Evolutionary conservation across 2,797 vertebrate species (phyloP), one percentile per base, ranked within the genome.

Genomic region (Epinephelus malabaricus): DNA sequence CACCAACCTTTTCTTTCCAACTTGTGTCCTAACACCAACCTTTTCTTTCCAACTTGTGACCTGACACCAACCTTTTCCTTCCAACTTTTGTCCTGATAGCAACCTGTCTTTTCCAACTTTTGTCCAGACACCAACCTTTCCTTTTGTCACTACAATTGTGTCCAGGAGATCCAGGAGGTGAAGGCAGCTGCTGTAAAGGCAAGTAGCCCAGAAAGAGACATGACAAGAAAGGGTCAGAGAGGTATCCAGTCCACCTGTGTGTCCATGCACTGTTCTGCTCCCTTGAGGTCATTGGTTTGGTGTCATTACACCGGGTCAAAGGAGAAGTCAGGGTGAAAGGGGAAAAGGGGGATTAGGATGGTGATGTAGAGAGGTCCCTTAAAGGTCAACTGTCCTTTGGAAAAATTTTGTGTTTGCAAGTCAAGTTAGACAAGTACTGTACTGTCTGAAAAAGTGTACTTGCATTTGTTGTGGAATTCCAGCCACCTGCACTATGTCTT

Each of bases 341-440:
- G 30, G 19, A 1, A 63, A 55, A 27, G 14, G 9, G 9, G 40
- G 11, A 8, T 34, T 34, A 43, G 40, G 11, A 34, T 2, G 5
- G 21, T 18, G 3, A 58, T 7, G 25, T 21, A 58, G n/a, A 47
- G 15, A 13, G 62, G 14, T 81, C 54, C 61, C 85, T 71, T 78
- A 78, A 73, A 82, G 72, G 85, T 79, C 82, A 84, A 60, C 27
- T 64, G 56, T 68, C 64, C 73, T 66, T 77, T 67, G 59, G 9
- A 76, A 64, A 43, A 53, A 46, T 68, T 61, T 6, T 53, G 18
- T 53, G 23, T 40, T 54, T 55, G 18, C 51, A 15, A 58, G 1
- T 58, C 2, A 12, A 62, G 46, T 34, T 47, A n/a, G 15, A 45
- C 46, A 14, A 60, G 50, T 4, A 2, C 47, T 7, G 30, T 17